These are phyloP conservation scores for Chaunax sp. DNA, from an alignment of 2,797 vertebrate genomes.

Conservation along the genomic window DNA sequence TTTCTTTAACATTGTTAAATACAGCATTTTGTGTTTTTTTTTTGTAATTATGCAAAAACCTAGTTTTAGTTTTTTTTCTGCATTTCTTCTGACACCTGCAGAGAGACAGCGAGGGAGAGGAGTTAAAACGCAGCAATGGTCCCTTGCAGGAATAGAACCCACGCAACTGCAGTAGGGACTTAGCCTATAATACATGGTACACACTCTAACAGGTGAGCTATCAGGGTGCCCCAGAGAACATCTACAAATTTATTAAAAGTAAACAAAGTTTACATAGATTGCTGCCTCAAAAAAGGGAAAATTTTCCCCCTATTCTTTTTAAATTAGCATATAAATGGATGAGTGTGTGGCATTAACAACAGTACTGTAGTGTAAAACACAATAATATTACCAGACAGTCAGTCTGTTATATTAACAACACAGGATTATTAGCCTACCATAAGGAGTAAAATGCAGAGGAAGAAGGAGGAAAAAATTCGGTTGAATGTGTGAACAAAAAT, in stretches of 20 bases:
- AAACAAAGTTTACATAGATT: neutral
- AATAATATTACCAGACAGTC: neutral
- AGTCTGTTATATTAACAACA: slow-evolving; percentile 1
- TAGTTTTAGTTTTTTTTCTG: too few species aligned
- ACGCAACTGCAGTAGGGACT: neutral
- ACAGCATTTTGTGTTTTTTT: too few species aligned
- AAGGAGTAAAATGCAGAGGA: neutral
- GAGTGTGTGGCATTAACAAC: neutral
- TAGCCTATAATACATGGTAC: neutral
- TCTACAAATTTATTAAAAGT: neutral
- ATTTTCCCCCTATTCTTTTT: too few species aligned
- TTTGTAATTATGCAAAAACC: too few species aligned
- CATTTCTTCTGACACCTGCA: neutral
- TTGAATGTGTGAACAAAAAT: slow-evolving; percentile 11
- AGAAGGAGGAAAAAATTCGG: too few species aligned
- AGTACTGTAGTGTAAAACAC: neutral
- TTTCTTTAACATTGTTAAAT: too few species aligned
- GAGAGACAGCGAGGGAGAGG: neutral
- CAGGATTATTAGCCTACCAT: neutral
- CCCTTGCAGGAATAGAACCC: neutral
- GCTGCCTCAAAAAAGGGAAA: neutral
- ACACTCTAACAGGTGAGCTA: neutral
- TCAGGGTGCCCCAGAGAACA: too few species aligned
- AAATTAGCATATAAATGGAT: too few species aligned
- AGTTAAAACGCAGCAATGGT: neutral